These are phyloP conservation scores for Drosophila nigrodunni DNA, from an alignment of 1,140 invertebrate species.

Conservation along the genomic window DNA sequence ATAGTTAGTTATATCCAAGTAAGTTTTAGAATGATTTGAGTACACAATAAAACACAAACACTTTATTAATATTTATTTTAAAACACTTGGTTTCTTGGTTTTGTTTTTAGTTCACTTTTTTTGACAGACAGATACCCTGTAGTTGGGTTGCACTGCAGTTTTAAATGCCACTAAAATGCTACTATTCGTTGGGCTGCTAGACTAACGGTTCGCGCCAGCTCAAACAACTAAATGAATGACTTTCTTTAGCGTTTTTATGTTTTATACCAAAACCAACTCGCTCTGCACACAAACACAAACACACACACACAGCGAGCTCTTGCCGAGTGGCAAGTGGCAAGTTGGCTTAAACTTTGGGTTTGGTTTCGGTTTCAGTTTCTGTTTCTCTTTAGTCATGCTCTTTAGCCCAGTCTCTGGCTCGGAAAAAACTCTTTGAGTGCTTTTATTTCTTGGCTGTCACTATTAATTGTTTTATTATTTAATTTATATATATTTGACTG, in stretches of 20 bases:
- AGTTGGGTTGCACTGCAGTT: conserved; percentile 46
- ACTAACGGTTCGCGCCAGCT: conserved; percentile 72
- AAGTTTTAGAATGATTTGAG: neutral
- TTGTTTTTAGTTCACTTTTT: neutral
- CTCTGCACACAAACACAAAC: neutral
- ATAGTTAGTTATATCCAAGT: conserved; percentile 20
- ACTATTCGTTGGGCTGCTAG: conserved; percentile 23
- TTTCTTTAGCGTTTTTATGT: conserved; percentile 80
- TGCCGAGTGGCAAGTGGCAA: conserved; percentile 40
- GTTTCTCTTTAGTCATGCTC: conserved; percentile 37
- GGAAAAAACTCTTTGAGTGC: conserved; percentile 6
- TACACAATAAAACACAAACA: conserved; percentile 4
- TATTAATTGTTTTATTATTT: conserved; percentile 26
- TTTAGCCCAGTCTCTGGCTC: conserved; percentile 12
- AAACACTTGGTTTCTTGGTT: conserved; percentile 6
- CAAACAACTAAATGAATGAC: conserved; percentile 80
- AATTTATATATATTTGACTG: neutral
- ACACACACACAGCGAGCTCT: conserved; percentile 40
- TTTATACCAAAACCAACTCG: conserved; percentile 69
- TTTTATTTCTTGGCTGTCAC: conserved; percentile 22
- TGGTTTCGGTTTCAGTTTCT: neutral
- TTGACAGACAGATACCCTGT: neutral
- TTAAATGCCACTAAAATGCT: conserved; percentile 53
- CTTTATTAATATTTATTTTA: neutral
- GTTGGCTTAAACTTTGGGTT: conserved; percentile 11